Conservation (phyloP, 1,140 invertebrate genomes). For the Ostrea edulis region DNA sequence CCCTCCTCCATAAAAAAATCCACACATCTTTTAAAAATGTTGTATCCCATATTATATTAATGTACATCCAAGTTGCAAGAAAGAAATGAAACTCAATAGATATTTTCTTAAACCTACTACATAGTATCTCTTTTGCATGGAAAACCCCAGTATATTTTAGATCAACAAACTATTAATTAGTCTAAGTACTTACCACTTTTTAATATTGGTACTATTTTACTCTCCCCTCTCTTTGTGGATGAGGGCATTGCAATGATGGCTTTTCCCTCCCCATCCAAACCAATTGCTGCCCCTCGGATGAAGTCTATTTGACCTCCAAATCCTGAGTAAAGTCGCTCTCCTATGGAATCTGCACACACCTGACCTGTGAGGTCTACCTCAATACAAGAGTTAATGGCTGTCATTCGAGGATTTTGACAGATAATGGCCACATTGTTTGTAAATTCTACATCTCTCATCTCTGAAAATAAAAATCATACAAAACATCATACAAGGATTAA, state of each 20-base stretch:
- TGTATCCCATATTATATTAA: no score
- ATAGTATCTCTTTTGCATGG: no score
- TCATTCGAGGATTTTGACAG: conserved; percentile 92
- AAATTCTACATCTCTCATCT: conserved; percentile 92
- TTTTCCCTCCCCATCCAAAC: conserved; percentile 91
- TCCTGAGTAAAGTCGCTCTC: conserved; percentile 93
- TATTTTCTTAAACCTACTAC: no score
- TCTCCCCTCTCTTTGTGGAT: conserved; percentile 89
- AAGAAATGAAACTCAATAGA: no score
- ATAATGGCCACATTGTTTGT: conserved; percentile 90
- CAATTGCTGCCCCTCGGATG: conserved; percentile 93
- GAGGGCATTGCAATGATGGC: conserved; percentile 96
- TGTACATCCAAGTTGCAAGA: no score
- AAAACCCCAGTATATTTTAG: no score
- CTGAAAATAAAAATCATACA: conserved; percentile 78
- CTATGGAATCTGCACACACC: conserved; percentile 94
- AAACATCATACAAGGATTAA: neutral
- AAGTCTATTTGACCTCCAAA: conserved; percentile 95
- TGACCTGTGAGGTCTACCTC: conserved; percentile 98
- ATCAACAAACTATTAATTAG: no score
- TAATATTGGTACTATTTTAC: conserved; percentile 92
- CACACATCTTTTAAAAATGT: no score
- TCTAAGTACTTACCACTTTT: conserved; percentile 85
- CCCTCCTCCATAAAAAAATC: no score
- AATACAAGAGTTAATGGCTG: conserved; percentile 97